Conservation (phyloP, 1,140 invertebrate species). For the Thaumatotibia leucotreta region DNA sequence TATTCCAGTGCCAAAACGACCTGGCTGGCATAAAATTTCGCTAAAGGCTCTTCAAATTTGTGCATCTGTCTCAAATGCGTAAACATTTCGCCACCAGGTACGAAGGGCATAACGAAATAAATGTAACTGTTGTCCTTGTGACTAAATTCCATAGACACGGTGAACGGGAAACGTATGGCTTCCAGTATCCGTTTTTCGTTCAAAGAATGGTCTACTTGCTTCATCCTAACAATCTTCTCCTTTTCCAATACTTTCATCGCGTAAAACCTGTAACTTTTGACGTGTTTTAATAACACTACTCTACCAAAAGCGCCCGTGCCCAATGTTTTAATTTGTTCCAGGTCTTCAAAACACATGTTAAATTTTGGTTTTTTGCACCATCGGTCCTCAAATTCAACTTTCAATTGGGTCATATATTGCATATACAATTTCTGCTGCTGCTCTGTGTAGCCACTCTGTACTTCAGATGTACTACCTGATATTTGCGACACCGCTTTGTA, state of each 20-base stretch:
- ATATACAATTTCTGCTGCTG: slow-evolving; percentile 60
- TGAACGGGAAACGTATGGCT: slow-evolving; percentile 89
- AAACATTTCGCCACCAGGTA: slow-evolving; percentile 92
- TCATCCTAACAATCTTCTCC: slow-evolving; percentile 88
- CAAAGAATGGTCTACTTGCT: slow-evolving; percentile 90
- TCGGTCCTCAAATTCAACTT: slow-evolving; percentile 52
- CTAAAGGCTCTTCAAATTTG: slow-evolving; percentile 87
- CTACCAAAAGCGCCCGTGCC: slow-evolving; percentile 94
- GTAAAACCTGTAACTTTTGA: slow-evolving; percentile 79
- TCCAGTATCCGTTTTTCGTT: slow-evolving; percentile 92
- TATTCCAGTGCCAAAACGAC: slow-evolving; percentile 95
- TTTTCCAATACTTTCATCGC: slow-evolving; percentile 97
- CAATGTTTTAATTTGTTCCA: slow-evolving; percentile 76
- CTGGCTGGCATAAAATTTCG: slow-evolving; percentile 96
- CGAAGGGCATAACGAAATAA: slow-evolving; percentile 89
- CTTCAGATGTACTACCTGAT: slow-evolving; percentile 24
- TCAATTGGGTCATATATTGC: slow-evolving; percentile 54
- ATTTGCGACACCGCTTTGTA: slow-evolving; percentile 32
- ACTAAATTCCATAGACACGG: slow-evolving; percentile 88
- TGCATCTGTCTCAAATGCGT: slow-evolving; percentile 83
- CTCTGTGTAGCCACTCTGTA: slow-evolving; percentile 53
- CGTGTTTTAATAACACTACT: slow-evolving; percentile 88
- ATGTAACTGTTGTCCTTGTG: slow-evolving; percentile 92
- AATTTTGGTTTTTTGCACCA: slow-evolving; percentile 48
- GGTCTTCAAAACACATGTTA: slow-evolving; percentile 42